phyloP scores from a whole-genome alignment of 2,797 vertebrate genomes.

The Pterois miles region DNA sequence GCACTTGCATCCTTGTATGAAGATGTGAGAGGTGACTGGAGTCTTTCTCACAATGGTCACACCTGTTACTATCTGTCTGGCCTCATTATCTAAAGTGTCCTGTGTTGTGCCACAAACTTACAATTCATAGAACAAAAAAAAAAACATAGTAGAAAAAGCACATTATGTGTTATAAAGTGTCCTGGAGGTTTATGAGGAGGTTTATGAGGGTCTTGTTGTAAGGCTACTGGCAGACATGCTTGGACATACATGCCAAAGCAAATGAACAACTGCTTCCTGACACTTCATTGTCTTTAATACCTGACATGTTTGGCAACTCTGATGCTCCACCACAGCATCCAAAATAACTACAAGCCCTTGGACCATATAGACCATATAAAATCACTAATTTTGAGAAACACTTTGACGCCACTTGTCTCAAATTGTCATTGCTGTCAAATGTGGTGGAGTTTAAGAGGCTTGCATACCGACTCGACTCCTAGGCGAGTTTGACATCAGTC shows the following conservation, averaged over 20 bases:
- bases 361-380: neutral
- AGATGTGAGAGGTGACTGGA: conserved; percentile 51
- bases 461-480: neutral
- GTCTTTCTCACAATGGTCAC: conserved; percentile 41
- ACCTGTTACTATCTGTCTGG: conserved; percentile 57
- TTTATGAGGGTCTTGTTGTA: neutral
- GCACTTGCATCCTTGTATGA: conserved; percentile 46
- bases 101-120: conserved; percentile 9
- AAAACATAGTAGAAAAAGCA: neutral
- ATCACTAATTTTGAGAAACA: neutral
- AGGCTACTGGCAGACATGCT: conserved; percentile 3
- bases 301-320: conserved; percentile 1
- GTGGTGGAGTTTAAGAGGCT: neutral
- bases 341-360: neutral
- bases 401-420: neutral
- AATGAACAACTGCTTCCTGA: conserved; percentile 2
- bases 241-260: neutral
- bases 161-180: conserved; percentile 2
- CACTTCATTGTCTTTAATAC: neutral
- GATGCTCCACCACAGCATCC: neutral
- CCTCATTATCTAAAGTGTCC: conserved; percentile 48
- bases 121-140: conserved; percentile 22
- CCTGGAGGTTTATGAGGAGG: neutral
- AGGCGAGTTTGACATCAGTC: neutral
- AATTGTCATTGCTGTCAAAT: neutral